Evolutionary conservation across 2,113 vertebrate genomes (phyloP), one percentile per base, ranked within the genome.

Genomic region (Pollachius pollachius): DNA sequence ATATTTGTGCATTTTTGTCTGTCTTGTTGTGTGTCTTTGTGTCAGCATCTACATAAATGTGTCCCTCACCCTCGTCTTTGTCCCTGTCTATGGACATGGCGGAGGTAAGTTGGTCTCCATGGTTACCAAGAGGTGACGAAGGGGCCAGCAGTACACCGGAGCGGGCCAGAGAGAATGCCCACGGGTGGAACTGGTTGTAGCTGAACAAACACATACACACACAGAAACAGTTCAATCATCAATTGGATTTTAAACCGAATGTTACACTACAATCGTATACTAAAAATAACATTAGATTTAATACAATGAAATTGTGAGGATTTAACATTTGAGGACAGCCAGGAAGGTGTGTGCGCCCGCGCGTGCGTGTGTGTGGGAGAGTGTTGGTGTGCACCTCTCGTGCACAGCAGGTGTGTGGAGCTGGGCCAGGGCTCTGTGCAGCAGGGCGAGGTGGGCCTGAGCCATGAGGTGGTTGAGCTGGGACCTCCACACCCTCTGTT

Each of bases 401-500:
- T 87, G 74, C 5, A 71, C 52, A 7, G 63, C 60, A 60, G 67
- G 70, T 71, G 79, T 84, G 16, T 30, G 70, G 15, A 76, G 71
- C 34, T 88, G 88, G 5, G 88, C 69, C 52, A 96, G 65, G 60
- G 65, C 80, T 73, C 85, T 87, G 68, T 88, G 89, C 82, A 97
- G 80, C 27, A 94, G 67, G 37, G 75, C 84, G 64, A 95, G 89
- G 79, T 95, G 91, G 58, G 92, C 85, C 25, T 72, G 62, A 64
- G 94, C 95, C 80, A 96, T 52, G 52, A 72, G 89, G 67, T 94
- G 80, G 80, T 98, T 96, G 70, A 96, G 87, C 70, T 94, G 93
- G 69, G 93, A 90, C 74, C 72, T 93, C 95, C 95, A 97, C 54
- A 92, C 92, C 77, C 94, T 90, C 80, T 97, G 94, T 68, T 94